Evolutionary conservation across 2,888 invertebrate species (phyloP), one percentile per base, ranked within the genome.

Genomic region (Xestia ashworthii): DNA sequence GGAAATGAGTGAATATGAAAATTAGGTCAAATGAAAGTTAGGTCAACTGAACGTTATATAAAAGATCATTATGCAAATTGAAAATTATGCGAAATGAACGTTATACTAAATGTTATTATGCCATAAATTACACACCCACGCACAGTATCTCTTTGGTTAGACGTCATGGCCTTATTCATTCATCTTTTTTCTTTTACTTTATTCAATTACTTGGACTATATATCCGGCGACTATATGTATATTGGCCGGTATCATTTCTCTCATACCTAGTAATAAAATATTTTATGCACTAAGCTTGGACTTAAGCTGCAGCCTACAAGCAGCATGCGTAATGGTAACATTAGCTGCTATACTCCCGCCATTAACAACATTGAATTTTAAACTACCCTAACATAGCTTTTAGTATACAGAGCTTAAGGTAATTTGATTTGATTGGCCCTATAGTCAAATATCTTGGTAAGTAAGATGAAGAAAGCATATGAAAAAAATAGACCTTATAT

Each of bases 251-350:
- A 9, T 65, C 4, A 3, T 8, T 44, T 44, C 8, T 44, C 14
- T 11, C 12, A 74, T 58, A 48, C 19, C 4, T 32, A 69, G 32
- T 50, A 14, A 22, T n/a, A n/a, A n/a, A n/a, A 50, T 62, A 16
- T 19, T 44, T 14, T n/a, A 22, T 53, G 14, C 50, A 25, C 12
- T 25, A 19, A 62, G 48, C 32, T 55, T 0, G 41, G 71, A 16
- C 2, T 14, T 73, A 38, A 78, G 25, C 58, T 60, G 53, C 19
- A 71, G 32, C 5, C 11, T 5, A 46, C 53, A 46, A 60, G 5
- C 50, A 50, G 81, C 81, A 81, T 72, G 46, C 81, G 53, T 74
- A 79, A 79, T 81, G 67, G 38, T 38, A 14, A 48, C 66, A 79
- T 79, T 60, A 81, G 22, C 71, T 41, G 25, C 53, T 55, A 48